phyloP scores from a whole-genome alignment of 2,113 vertebrate species.

The Sus scrofa region T2T-Sscrofa CM000828.6:46831501-46832000 shows the following conservation, averaged over 20 bases:
- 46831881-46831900: conserved; percentile 55
- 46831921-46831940: conserved; percentile 49
- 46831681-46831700: conserved; percentile 71
- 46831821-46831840: conserved; percentile 61
- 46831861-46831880: conserved; percentile 65
- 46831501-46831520: not conserved
- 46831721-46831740: conserved; percentile 77
- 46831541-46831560: not conserved
- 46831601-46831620: conserved; percentile 53
- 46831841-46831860: conserved; percentile 48
- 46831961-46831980: conserved; percentile 36
- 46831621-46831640: conserved; percentile 48
- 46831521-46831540: not conserved
- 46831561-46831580: not conserved
- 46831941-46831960: conserved; percentile 15
- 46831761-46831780: conserved; percentile 72
- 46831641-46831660: conserved; percentile 55
- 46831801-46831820: conserved; percentile 73
- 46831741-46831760: conserved; percentile 78
- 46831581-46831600: not conserved
- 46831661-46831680: conserved; percentile 75
- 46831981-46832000: conserved; percentile 70
- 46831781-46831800: conserved; percentile 83
- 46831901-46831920: conserved; percentile 46
- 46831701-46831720: conserved; percentile 78